These are phyloP conservation scores for Trinorchestia longiramus DNA, from an alignment of 1,140 invertebrate species.

Conservation along the genomic window DNA sequence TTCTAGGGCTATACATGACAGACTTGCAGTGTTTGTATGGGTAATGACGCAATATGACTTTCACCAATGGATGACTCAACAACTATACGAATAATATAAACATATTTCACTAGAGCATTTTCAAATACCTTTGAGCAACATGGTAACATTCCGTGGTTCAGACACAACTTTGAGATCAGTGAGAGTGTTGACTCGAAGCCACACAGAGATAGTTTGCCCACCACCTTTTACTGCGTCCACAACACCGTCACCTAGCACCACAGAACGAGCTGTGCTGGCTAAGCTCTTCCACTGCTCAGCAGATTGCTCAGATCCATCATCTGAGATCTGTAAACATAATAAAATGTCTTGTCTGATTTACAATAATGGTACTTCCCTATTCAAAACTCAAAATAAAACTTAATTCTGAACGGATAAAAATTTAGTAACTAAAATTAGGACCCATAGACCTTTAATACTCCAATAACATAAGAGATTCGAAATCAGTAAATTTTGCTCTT, in stretches of 20 bases:
- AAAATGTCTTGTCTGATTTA: not conserved
- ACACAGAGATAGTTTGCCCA: conserved; percentile 23
- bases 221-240: not conserved
- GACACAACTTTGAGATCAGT: not conserved
- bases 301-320: not conserved
- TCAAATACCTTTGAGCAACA: not conserved
- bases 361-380: not conserved
- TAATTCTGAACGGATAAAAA: not conserved
- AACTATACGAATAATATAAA: too few species aligned
- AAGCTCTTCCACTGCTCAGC: not conserved
- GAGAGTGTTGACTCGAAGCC: conserved; percentile 16
- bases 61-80: too few species aligned
- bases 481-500: not conserved
- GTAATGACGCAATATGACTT: too few species aligned
- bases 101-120: not conserved
- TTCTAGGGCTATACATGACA: too few species aligned
- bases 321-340: not conserved
- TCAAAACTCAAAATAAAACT: not conserved
- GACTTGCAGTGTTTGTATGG: too few species aligned
- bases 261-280: not conserved
- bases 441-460: not conserved
- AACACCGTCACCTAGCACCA: not conserved
- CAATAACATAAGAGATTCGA: not conserved
- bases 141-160: not conserved
- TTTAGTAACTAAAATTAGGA: not conserved